Base-by-base conservation (phyloP, 2,888 invertebrate genomes). In the Caprella mutica region DNA sequence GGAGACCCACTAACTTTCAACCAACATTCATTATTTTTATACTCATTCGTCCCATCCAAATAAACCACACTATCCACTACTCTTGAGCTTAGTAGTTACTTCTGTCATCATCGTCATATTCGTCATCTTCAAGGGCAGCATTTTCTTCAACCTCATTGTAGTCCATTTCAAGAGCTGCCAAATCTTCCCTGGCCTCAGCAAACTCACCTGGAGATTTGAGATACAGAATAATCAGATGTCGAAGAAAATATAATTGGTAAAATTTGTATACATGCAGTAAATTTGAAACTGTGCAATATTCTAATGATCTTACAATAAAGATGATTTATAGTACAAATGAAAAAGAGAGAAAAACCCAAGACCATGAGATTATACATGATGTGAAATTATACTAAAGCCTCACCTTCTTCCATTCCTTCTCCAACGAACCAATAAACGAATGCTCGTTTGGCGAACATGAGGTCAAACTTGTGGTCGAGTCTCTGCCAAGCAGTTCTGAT, bases 391-490 rank as follows among this genome's bases (percentile, higher is more conserved):
- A n/a, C 4, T 27, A 52, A 19, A 21, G 14, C 14, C 54, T 60
- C 54, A 2, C 89, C 88, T 72, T 87, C 87, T 69, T 85, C 84
- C 85, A 86, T 86, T 55, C 86, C 86, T 72, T 86, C 84, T 42
- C 83, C 84, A 43, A 82, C 80, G 71, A 77, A 89, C 88, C 85
- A 91, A 73, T 91, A 90, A 14, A 92, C 82, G 71, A 91, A 92
- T 5, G 90, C 88, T 56, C 86, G 78, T 70, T 88, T 86, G 56
- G 81, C 77, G 69, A 82, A 88, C 81, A 92, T 85, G 52, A 85
- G 72, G 61, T 84, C 83, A 71, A 84, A 90, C 72, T 92, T 91
- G 68, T 78, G 79, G 68, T 81, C 78, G 19, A 92, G 74, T 54
- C 84, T 78, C 59, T 82, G 82, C 85, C 90, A 92, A 51, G 90